Evolutionary conservation across 2,797 vertebrate species (phyloP).

Genomic region (Loriculus beryllinus): DNA sequence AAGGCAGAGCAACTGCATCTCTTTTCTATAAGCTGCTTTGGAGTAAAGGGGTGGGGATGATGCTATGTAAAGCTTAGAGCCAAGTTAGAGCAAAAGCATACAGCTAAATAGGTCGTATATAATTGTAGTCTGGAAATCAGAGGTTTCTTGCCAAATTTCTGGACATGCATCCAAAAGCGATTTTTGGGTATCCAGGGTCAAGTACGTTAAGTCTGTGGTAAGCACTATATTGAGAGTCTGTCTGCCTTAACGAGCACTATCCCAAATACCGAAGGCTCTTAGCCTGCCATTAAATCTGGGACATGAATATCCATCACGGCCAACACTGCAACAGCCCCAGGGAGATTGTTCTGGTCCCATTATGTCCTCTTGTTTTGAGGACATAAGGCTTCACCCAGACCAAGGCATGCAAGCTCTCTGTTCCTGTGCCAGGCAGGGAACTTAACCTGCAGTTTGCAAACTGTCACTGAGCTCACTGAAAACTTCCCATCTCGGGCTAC

Average conservation of each 20-base stretch:
- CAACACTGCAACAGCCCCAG: background rate
- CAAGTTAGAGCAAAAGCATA: background rate
- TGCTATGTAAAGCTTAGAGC: background rate
- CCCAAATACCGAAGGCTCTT: background rate
- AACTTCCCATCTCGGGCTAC: background rate
- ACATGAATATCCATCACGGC: background rate
- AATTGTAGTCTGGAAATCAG: background rate
- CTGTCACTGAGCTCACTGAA: accelerated
- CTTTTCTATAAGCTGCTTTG: background rate
- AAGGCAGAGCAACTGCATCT: background rate
- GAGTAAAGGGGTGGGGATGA: background rate
- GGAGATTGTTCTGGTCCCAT: background rate
- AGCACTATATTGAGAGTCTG: background rate
- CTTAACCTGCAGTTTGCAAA: background rate
- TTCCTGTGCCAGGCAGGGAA: background rate
- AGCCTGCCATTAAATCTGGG: background rate
- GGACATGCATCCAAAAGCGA: background rate
- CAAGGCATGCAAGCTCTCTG: accelerated
- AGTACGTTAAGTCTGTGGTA: background rate
- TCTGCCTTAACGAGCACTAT: background rate
- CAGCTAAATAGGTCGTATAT: background rate
- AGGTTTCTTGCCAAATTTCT: background rate
- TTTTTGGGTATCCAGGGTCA: background rate
- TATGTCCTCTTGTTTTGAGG: background rate
- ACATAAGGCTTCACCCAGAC: background rate